Conservation (phyloP, 2,797 vertebrate genomes). For the Sebastes trivittatus region DNA sequence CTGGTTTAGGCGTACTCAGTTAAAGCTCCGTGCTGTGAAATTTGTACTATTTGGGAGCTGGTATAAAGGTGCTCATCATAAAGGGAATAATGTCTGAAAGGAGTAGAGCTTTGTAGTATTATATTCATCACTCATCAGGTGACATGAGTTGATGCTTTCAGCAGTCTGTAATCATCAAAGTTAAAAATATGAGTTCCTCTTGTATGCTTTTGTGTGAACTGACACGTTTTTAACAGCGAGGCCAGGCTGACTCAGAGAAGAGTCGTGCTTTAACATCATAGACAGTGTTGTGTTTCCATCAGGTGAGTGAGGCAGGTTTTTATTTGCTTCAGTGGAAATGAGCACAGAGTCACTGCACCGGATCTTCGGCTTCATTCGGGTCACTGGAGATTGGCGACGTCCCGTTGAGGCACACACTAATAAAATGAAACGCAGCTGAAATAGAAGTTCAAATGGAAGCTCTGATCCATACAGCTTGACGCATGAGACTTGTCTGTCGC, state of each 20-base stretch:
- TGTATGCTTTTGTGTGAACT: background rate
- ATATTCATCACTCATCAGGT: background rate
- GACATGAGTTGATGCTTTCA: background rate
- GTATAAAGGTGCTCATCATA: background rate
- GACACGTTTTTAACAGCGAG: background rate
- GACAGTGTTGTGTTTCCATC: background rate
- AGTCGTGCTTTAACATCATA: background rate
- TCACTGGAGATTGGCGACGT: constrained; percentile 13
- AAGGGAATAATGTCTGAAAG: background rate
- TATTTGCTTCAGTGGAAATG: constrained; percentile 12
- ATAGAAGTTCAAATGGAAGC: constrained; percentile 21
- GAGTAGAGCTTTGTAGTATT: background rate
- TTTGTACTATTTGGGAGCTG: background rate
- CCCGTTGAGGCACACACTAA: constrained; percentile 5
- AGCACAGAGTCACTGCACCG: background rate
- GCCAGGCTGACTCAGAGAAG: background rate
- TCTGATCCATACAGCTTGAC: background rate
- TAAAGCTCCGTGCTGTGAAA: background rate
- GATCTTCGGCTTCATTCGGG: constrained; percentile 7
- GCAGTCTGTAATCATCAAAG: background rate
- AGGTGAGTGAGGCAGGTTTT: background rate
- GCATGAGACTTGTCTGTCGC: background rate
- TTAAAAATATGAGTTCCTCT: background rate
- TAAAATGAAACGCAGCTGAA: constrained; percentile 20
- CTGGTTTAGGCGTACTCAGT: background rate